A percentile compares a stretch with the other conserved stretches of the same genome.
Conservation (phyloP, 2,113 vertebrate species). For the Seriola rivoliana region DNA sequence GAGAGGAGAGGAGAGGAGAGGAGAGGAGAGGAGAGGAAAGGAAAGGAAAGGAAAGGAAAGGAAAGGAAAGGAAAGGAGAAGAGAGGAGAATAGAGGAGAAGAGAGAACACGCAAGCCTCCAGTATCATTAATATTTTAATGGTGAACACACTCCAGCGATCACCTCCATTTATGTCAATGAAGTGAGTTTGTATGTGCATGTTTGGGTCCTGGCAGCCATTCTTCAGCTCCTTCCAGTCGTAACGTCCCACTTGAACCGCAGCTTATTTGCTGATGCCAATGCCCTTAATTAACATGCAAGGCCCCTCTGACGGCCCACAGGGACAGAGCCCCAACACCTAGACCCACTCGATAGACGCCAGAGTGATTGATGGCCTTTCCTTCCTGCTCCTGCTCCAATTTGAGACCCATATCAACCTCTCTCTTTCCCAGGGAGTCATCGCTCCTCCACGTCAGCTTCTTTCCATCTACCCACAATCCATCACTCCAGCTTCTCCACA, state of each 20-base stretch:
- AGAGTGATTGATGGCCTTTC: slow-evolving; percentile 77
- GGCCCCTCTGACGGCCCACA: slow-evolving; percentile 46
- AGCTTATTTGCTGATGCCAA: slow-evolving; percentile 64
- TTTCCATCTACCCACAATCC: slow-evolving; percentile 63
- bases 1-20: slow-evolving; percentile 20
- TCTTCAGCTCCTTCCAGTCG: slow-evolving; percentile 7
- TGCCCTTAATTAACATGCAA: slow-evolving; percentile 77
- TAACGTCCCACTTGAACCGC: slow-evolving; percentile 1
- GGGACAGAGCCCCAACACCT: slow-evolving; percentile 68
- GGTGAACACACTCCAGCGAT: slow-evolving; percentile 53
- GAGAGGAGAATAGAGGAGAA: not conserved
- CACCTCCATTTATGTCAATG: slow-evolving; percentile 61
- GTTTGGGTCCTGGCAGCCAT: slow-evolving; percentile 9
- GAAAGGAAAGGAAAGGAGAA: slow-evolving; percentile 13
- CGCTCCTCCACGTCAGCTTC: slow-evolving; percentile 59
- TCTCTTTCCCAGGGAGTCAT: slow-evolving; percentile 57
- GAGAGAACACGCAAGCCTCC: slow-evolving; percentile 37
- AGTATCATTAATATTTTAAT: slow-evolving; percentile 69
- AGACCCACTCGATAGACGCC: slow-evolving; percentile 76
- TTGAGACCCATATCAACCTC: slow-evolving; percentile 43
- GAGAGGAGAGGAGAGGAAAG: slow-evolving; percentile 30
- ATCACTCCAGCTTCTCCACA: slow-evolving; percentile 64
- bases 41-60: slow-evolving; percentile 8
- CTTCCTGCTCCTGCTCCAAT: slow-evolving; percentile 47
- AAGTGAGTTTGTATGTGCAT: slow-evolving; percentile 39